Conservation (phyloP, 2,797 vertebrate species). For the Dromococcyx pavoninus region DNA sequence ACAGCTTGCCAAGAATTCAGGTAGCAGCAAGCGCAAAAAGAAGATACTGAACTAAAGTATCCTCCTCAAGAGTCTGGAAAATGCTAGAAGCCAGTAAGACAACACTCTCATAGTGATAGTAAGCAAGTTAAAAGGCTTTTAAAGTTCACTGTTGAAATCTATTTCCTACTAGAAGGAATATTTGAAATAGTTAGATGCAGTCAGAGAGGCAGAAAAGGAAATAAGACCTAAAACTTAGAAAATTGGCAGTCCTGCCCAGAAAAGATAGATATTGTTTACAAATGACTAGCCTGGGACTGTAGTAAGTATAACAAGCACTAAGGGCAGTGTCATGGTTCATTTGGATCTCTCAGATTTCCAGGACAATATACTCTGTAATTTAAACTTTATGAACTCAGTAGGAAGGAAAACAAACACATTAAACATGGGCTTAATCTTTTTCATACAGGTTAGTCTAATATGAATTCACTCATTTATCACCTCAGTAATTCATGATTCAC, state of each 20-base stretch:
- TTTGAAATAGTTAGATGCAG: background rate
- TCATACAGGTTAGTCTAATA: background rate
- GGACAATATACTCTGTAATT: background rate
- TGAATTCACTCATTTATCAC: background rate
- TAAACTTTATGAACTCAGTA: background rate
- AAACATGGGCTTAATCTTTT: background rate
- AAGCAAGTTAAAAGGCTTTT: background rate
- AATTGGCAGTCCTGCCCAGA: background rate
- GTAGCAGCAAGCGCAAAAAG: background rate
- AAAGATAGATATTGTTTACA: background rate
- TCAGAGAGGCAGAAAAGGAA: background rate
- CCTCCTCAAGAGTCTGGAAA: background rate
- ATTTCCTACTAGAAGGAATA: background rate
- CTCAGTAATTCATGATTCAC: background rate
- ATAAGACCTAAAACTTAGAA: background rate
- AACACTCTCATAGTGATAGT: background rate
- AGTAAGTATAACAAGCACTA: background rate
- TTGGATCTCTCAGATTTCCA: background rate
- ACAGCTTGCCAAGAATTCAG: background rate
- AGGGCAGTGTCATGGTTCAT: background rate
- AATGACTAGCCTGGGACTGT: background rate
- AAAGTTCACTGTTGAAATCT: background rate
- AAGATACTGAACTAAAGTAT: fast-evolving
- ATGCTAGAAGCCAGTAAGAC: background rate
- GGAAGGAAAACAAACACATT: background rate